Evolutionary conservation across 2,113 vertebrate genomes (phyloP).

Genomic region (Rafetus swinhoei): DNA sequence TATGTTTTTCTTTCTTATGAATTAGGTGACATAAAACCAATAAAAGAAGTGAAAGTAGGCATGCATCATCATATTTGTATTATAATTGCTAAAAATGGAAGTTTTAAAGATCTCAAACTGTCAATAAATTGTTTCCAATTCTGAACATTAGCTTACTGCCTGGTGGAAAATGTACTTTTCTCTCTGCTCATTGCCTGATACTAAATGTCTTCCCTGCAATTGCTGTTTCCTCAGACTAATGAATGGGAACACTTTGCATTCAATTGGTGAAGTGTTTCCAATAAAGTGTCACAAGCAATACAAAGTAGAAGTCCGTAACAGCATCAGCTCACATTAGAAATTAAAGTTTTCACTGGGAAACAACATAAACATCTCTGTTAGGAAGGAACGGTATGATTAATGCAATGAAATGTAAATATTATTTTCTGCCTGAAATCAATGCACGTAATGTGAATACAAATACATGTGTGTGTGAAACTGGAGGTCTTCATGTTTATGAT

Average conservation of each 20-base stretch:
- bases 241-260: conserved; percentile 63
- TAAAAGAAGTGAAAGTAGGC: neutral
- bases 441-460: neutral
- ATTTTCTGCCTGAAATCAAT: conserved; percentile 26
- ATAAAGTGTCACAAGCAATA: conserved; percentile 47
- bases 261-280: neutral
- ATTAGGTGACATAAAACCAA: neutral
- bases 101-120: neutral
- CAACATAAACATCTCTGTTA: neutral
- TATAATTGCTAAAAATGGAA: neutral
- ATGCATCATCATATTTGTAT: conserved; percentile 12
- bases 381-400: conserved; percentile 27
- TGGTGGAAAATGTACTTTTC: neutral
- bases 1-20: neutral
- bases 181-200: neutral
- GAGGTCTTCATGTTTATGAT: neutral
- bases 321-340: conserved; percentile 54
- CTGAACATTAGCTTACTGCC: neutral
- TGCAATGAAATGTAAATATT: neutral
- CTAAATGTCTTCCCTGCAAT: neutral
- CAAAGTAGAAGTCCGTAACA: conserved; percentile 29
- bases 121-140: neutral
- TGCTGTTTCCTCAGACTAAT: conserved; percentile 13
- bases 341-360: conserved; percentile 29
- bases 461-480: neutral